Percentiles rank a stretch among this genome's conserved stretches.
phyloP scores from a whole-genome alignment of 2,888 invertebrate species.

The Dicycla oo region DNA sequence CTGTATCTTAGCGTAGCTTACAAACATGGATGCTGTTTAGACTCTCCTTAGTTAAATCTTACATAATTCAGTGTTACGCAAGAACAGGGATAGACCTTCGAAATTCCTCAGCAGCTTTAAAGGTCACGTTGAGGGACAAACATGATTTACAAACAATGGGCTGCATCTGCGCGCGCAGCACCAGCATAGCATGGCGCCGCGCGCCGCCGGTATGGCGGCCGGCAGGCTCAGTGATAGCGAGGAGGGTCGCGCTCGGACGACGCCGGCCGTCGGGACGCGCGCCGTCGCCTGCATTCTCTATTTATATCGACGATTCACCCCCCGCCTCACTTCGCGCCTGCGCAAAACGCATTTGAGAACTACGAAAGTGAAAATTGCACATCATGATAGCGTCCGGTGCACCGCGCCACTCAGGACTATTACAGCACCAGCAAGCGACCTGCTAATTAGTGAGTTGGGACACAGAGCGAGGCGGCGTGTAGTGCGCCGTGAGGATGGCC shows the following conservation, averaged over 20 bases:
- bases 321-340: slow-evolving; percentile 80
- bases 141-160: slow-evolving; percentile 83
- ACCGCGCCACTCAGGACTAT: slow-evolving; percentile 66
- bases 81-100: slow-evolving; percentile 26
- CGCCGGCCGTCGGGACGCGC: slow-evolving; percentile 66
- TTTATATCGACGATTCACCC: slow-evolving; percentile 85
- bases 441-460: slow-evolving; percentile 69
- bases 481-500: slow-evolving; percentile 83
- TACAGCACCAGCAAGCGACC: slow-evolving; percentile 65
- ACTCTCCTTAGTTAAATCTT: not conserved
- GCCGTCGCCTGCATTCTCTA: slow-evolving; percentile 78
- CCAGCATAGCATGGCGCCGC: slow-evolving; percentile 22
- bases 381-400: slow-evolving; percentile 80
- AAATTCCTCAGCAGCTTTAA: slow-evolving; percentile 58
- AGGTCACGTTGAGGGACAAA: slow-evolving; percentile 72
- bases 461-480: slow-evolving; percentile 66
- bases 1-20: not conserved
- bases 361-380: slow-evolving; percentile 88
- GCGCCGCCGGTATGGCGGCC: slow-evolving; percentile 41
- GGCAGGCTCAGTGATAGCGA: slow-evolving; percentile 60
- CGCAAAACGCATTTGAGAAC: slow-evolving; percentile 79
- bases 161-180: slow-evolving; percentile 77
- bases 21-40: not conserved
- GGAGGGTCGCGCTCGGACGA: slow-evolving; percentile 60
- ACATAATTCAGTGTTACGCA: slow-evolving; percentile 33